Evolutionary conservation across 2,797 vertebrate genomes (phyloP), one percentile per base, ranked within the genome.

Genomic region (Hyperoplus immaculatus): DNA sequence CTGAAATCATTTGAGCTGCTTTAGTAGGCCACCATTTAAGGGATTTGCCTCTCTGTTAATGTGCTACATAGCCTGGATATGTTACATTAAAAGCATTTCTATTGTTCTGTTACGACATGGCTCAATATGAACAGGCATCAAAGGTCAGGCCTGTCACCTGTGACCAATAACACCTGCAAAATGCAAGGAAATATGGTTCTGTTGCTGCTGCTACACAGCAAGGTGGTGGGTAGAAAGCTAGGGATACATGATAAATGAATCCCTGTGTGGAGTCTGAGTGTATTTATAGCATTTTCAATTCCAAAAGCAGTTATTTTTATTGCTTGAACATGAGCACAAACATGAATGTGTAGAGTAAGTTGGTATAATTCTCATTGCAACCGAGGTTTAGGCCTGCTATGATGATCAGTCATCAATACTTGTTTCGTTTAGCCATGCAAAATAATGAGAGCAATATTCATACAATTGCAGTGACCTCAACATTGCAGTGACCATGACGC

Each of bases 161-260:
- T 63, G 29, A 61, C 21, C 5, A 15, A 71, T 43, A 38, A 42
- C n/a, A 57, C 0, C 10, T 68, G 43, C 15, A 75, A 3, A 11
- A 50, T 38, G n/a, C 55, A 61, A 62, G 1, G 8, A 47, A 47
- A 21, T 8, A 4, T 64, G 42, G 10, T 54, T 78, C 39, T 60
- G 53, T 55, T 29, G 10, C 29, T 74, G 43, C 69, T 64, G 45
- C 51, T 61, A 72, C n/a, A 55, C 15, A 64, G 14, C 4, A 16
- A 21, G 46, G 43, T 49, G 58, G 43, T 72, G 76, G 62, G 46
- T 61, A 69, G 39, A 66, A 59, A 57, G 11, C 47, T 1, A 1
- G 3, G 13, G 50, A 38, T 71, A 80, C 43, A 57, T 77, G 53
- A 59, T 16, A 51, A 46, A 68, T 56, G 29, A 2, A 60, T 36